phyloP scores from a whole-genome alignment of 1,140 invertebrate species.

The Lordiphosa stackelbergi region DNA sequence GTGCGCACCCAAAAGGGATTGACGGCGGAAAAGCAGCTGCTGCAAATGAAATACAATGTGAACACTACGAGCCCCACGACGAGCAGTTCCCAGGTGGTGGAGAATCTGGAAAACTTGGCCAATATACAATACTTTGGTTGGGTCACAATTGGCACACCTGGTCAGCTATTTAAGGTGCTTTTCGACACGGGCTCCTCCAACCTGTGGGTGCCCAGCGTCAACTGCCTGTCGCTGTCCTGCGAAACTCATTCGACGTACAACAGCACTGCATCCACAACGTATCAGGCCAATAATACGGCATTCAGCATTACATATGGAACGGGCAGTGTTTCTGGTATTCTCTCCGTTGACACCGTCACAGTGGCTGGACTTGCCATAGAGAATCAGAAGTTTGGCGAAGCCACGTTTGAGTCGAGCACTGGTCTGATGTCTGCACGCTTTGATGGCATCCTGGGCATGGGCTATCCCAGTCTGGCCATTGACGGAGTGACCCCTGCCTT shows the following conservation, averaged over 20 bases:
- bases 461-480: conserved; percentile 90
- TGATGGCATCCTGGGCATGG: conserved; percentile 97
- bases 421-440: conserved; percentile 95
- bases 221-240: conserved; percentile 91
- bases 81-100: conserved; percentile 5
- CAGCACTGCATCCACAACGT: conserved; percentile 87
- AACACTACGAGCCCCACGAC: background rate
- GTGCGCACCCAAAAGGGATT: conserved; percentile 8
- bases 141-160: conserved; percentile 94
- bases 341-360: conserved; percentile 91
- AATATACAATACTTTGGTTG: conserved; percentile 96
- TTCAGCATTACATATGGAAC: conserved; percentile 97
- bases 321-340: conserved; percentile 95
- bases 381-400: conserved; percentile 98
- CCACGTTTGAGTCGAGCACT: conserved; percentile 92
- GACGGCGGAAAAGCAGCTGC: background rate
- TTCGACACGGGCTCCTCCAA: conserved; percentile 99
- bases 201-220: conserved; percentile 97
- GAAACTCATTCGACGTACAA: conserved; percentile 89
- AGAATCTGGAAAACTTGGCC: conserved; percentile 9
- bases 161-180: conserved; percentile 95
- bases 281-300: conserved; percentile 90
- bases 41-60: conserved; percentile 17
- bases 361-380: conserved; percentile 83
- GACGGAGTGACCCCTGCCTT: conserved; percentile 95